A percentile compares a stretch with the other conserved stretches of the same genome.
These are phyloP conservation scores for Hepsetus odoe DNA, from an alignment of 2,113 vertebrate genomes.

Conservation along the genomic window DNA sequence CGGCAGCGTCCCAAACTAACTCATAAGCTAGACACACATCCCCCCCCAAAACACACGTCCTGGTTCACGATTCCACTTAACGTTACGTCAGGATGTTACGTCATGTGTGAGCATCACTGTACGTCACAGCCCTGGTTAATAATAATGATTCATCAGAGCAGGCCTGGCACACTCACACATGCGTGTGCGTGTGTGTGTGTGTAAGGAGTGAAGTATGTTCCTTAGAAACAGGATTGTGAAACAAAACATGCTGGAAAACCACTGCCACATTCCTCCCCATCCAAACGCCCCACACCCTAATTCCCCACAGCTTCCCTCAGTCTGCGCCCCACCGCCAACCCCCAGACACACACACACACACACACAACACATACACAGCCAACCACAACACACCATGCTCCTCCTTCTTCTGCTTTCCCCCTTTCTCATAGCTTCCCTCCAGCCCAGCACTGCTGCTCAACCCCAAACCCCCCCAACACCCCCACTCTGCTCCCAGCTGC, in stretches of 20 bases:
- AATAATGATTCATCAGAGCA: too few relatives aligned
- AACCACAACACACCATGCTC: slow-evolving; percentile 51
- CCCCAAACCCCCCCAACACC: slow-evolving; percentile 12
- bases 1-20: too few relatives aligned
- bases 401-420: slow-evolving; percentile 56
- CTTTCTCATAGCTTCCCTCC: slow-evolving; percentile 26
- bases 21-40: too few relatives aligned
- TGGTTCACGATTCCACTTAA: too few relatives aligned
- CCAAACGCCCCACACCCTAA: slow-evolving; percentile 50
- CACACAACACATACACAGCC: slow-evolving; percentile 32
- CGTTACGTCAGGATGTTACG: too few relatives aligned
- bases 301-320: slow-evolving; percentile 50
- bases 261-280: slow-evolving; percentile 63
- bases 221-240: slow-evolving; percentile 68
- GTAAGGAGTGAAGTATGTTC: slow-evolving; percentile 60
- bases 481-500: slow-evolving; percentile 47
- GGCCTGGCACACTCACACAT: slow-evolving; percentile 48
- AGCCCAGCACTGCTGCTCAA: too few relatives aligned
- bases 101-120: too few relatives aligned
- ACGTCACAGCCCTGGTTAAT: background rate
- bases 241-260: slow-evolving; percentile 67
- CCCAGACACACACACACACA: slow-evolving; percentile 8
- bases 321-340: slow-evolving; percentile 48
- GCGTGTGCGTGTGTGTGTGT: slow-evolving; percentile 52
- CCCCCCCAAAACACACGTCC: too few relatives aligned